These are phyloP conservation scores for Heliconius melpomene DNA, from an alignment of 1,140 invertebrate genomes.

Conservation along the genomic window DNA sequence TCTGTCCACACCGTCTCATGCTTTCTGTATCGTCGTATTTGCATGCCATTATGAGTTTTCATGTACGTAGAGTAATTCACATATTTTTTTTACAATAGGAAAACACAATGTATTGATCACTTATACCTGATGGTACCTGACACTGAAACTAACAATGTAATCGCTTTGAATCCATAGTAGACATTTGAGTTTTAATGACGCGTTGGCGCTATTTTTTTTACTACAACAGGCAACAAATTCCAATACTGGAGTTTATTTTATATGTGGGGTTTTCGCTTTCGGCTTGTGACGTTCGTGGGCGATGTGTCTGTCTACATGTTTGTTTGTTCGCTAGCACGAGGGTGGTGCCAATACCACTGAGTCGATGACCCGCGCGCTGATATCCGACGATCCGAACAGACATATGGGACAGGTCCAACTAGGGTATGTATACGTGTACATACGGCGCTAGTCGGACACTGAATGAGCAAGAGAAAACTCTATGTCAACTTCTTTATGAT, in stretches of 20 bases:
- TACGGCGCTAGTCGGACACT: slow-evolving; percentile 57
- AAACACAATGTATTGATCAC: slow-evolving; percentile 61
- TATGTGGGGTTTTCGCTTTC: slow-evolving; percentile 52
- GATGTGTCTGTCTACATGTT: slow-evolving; percentile 76
- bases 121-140: slow-evolving; percentile 47
- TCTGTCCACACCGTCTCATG: slow-evolving; percentile 64
- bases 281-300: slow-evolving; percentile 83
- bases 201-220: slow-evolving; percentile 75
- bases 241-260: slow-evolving; percentile 78
- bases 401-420: slow-evolving; percentile 94
- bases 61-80: slow-evolving; percentile 52
- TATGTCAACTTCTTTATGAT: neutral
- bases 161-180: slow-evolving; percentile 56
- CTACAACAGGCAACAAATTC: slow-evolving; percentile 72
- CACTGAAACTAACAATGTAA: slow-evolving; percentile 67
- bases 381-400: slow-evolving; percentile 93
- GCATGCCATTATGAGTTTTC: slow-evolving; percentile 73
- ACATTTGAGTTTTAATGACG: slow-evolving; percentile 45
- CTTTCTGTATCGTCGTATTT: slow-evolving; percentile 73
- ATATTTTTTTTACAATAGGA: slow-evolving; percentile 26
- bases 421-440: slow-evolving; percentile 89
- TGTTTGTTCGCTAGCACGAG: slow-evolving; percentile 90
- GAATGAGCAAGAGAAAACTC: neutral
- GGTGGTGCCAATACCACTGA: slow-evolving; percentile 94
- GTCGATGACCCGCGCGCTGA: slow-evolving; percentile 94